Evolutionary conservation across 2,888 invertebrate genomes (phyloP).

Genomic region (Tuberolachnus salignus): DNA sequence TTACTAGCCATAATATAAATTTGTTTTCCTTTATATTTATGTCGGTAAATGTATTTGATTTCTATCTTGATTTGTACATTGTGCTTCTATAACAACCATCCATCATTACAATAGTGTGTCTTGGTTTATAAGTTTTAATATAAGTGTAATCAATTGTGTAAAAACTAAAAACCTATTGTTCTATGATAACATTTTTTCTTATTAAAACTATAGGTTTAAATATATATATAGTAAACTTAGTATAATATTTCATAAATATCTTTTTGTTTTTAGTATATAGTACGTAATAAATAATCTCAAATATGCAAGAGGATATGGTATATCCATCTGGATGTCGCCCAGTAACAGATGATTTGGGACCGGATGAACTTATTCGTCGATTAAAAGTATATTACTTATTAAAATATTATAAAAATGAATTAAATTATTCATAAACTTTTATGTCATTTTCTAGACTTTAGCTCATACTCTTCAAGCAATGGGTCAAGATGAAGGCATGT

Average conservation of each 20-base stretch:
- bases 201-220: no score
- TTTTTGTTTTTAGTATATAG: background rate
- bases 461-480: slow-evolving; percentile 95
- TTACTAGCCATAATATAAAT: no score
- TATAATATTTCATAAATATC: background rate
- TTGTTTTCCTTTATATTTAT: no score
- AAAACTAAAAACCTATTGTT: no score
- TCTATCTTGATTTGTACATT: no score
- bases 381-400: slow-evolving; percentile 73
- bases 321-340: slow-evolving; percentile 96
- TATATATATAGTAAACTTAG: no score
- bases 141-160: no score
- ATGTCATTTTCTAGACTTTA: slow-evolving; percentile 69
- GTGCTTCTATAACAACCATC: no score
- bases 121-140: no score
- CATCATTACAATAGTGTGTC: no score
- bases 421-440: slow-evolving; percentile 5
- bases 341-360: slow-evolving; percentile 90
- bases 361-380: slow-evolving; percentile 92
- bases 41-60: no score
- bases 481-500: slow-evolving; percentile 90
- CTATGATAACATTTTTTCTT: no score
- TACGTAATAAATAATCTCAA: background rate
- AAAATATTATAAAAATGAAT: background rate
- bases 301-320: slow-evolving; percentile 67